Evolutionary conservation across 2,888 invertebrate genomes (phyloP), one percentile per base, ranked within the genome.

Genomic region (Limnephilus rhombicus): DNA sequence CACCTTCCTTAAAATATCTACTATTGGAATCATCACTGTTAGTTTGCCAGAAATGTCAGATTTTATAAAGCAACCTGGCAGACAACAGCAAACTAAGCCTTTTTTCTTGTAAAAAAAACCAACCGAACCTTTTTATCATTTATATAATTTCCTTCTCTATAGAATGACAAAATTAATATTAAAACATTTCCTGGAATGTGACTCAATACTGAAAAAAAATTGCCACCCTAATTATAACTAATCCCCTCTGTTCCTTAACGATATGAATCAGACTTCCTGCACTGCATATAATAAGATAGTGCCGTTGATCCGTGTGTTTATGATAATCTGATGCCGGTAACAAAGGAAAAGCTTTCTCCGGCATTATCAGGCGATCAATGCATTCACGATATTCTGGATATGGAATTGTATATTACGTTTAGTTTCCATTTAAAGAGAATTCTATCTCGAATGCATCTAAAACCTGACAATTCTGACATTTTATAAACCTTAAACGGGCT

Each of bases 311-410:
- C 68, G 24, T 68, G 68, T 15, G 18, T 83, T 41, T 83, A 13
- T 41, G 31, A 83, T 24, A 41, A 83, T 83, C 83, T 83, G 83
- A 83, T 37, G 13, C 37, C 37, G 15, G 37, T 24, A 37, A 41
- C 37, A 83, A 34, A 37, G 83, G 24, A 83, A 83, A 24, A 83
- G 83, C 83, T 83, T 83, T 83, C 83, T 37, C 24, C 83, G 83
- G 24, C 83, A 41, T 24, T 83, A 83, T 83, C 83, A 18, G 83
- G 18, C 34, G 83, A 83, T 83, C 83, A 34, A 41, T 34, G 83
- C 83, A 83, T 83, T 83, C 11, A 24, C 7, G n/a, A 83, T 37
- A 34, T 83, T 18, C 37, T 41, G 37, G 37, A 37, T 24, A 37
- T 83, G 83, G 83, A 83, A 7, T 34, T 83, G 34, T 83, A 83